A percentile compares a stretch with the other conserved stretches of the same genome.
Evolutionary conservation across 2,888 invertebrate species (phyloP).

Genomic region (Sarcophaga rosellei): DNA sequence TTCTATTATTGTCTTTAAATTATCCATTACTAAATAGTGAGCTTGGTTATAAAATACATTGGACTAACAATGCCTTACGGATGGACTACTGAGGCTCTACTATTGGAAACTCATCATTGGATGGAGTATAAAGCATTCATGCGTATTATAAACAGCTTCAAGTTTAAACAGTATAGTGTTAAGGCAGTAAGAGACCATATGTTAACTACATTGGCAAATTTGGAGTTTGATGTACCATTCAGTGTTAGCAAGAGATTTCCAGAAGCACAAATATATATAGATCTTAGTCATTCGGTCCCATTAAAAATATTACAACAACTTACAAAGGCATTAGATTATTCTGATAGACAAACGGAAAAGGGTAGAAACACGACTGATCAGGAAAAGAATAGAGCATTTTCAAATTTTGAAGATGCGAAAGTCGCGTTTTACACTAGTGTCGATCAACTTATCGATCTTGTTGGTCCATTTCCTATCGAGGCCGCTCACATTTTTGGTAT

Average conservation of each 20-base stretch:
- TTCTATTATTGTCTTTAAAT: too few species aligned
- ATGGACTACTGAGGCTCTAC: too few species aligned
- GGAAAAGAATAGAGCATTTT: not conserved
- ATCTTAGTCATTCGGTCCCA: not conserved
- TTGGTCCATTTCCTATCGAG: not conserved
- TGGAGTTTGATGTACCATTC: not conserved
- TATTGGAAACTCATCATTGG: too few species aligned
- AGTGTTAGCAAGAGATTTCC: not conserved
- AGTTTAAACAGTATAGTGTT: not conserved
- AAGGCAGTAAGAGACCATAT: not conserved
- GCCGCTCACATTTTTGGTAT: not conserved
- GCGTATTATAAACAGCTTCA: too few species aligned
- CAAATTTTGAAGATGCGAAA: not conserved
- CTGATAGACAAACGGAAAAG: not conserved
- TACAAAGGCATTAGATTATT: not conserved
- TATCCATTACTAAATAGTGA: too few species aligned
- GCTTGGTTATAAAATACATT: too few species aligned
- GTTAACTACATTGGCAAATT: not conserved
- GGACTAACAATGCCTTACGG: too few species aligned
- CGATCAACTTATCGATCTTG: not conserved
- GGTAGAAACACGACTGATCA: not conserved
- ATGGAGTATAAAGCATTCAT: too few species aligned
- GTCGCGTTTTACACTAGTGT: not conserved
- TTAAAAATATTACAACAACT: constrained; percentile 1
- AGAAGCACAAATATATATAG: not conserved